Percentiles rank a stretch among this genome's conserved stretches.
These are phyloP conservation scores for Arizona elegans DNA, from an alignment of 2,113 vertebrate species.

Conservation along the genomic window DNA sequence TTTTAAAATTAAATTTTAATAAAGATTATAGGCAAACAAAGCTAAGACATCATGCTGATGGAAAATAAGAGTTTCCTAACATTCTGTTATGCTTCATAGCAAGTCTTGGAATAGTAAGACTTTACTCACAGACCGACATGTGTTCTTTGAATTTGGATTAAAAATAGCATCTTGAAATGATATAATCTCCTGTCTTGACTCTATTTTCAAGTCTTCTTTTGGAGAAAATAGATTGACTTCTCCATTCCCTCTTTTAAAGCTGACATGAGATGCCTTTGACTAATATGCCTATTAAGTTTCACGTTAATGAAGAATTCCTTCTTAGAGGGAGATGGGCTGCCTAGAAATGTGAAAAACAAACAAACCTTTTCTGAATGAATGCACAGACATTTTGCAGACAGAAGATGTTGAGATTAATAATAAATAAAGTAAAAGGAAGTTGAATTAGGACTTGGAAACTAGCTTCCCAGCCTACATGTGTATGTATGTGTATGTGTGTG, in stretches of 20 bases:
- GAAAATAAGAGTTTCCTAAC: conserved; percentile 35
- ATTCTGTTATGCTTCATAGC: conserved; percentile 4
- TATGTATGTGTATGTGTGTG: too few relatives aligned
- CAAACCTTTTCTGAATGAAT: conserved; percentile 21
- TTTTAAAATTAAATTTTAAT: too few relatives aligned
- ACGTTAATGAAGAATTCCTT: conserved; percentile 31
- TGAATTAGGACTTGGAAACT: conserved; percentile 18
- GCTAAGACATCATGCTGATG: background rate
- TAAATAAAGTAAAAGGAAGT: background rate
- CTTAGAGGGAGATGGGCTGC: too few relatives aligned
- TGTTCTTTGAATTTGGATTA: conserved; percentile 33
- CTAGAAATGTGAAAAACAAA: too few relatives aligned
- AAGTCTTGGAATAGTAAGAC: conserved; percentile 2
- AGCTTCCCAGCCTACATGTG: background rate
- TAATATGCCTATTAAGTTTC: conserved; percentile 26
- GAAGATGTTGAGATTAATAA: conserved; percentile 46
- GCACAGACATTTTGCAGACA: conserved; percentile 44
- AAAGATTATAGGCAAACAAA: background rate
- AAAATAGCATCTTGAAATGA: conserved; percentile 25
- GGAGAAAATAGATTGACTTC: conserved; percentile 35
- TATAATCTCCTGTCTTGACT: conserved; percentile 21
- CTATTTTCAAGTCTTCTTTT: conserved; percentile 47
- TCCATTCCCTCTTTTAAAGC: conserved; percentile 28
- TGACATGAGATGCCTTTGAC: conserved; percentile 26
- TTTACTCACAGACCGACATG: background rate